Evolutionary conservation across 1,140 invertebrate genomes (phyloP), one percentile per base, ranked within the genome.

Genomic region (Pogonomyrmex californicus): DNA sequence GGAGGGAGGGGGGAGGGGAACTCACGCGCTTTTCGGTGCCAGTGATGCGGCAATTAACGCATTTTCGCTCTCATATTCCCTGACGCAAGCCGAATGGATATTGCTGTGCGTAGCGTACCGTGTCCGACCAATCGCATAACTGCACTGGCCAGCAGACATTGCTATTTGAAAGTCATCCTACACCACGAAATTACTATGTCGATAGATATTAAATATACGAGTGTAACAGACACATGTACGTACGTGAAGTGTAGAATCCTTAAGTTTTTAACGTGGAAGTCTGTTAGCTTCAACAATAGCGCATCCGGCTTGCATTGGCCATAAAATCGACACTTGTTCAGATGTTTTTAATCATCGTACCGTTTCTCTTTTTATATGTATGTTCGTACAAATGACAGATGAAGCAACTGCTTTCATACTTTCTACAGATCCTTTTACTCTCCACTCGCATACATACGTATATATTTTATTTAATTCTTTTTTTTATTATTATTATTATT

Each of bases 121-220:
- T 79, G 47, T 83, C 66, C 51, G 51, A 82, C 49, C 71, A n/a
- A 33, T 70, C 79, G 79, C 38, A 47, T 71, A 82, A 58, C 49
- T 58, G 65, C 54, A 73, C 66, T 38, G 36, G 66, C 66, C 38
- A n/a, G 66, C 66, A 51, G 30, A 60, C 51, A 56, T 82, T 71
- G 6, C n/a, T 54, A 56, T 23, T 58, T 58, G 38, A 71, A 60
- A 71, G 65, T 58, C 63, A 71, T 70, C n/a, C 51, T 30, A 4
- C n/a, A 60, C 49, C 10, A 47, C 30, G 66, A 56, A 41, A 73
- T 82, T 58, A 71, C 30, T 36, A 54, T 33, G 56, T 82, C 41
- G 30, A 60, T 68, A 58, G 36, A 81, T 14, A 49, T 49, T 38
- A 23, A 62, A 66, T 63, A 66, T 30, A 17, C 58, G 44, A 49